Evolutionary conservation across 2,113 vertebrate species (phyloP).

Genomic region (Callaeas wilsoni): DNA sequence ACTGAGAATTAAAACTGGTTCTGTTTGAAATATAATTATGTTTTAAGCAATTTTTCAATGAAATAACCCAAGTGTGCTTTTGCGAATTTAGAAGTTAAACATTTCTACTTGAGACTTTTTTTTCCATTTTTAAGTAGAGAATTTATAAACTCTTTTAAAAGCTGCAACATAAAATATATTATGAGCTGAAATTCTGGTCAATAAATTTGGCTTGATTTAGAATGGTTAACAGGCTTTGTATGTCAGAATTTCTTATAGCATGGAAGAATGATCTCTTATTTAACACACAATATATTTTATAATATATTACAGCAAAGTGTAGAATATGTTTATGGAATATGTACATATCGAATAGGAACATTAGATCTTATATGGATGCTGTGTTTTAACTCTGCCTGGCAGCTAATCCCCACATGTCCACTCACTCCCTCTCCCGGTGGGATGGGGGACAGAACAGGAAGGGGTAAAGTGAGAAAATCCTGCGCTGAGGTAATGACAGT

Average conservation of each 20-base stretch:
- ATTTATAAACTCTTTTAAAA: neutral
- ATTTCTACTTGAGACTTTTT: neutral
- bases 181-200: neutral
- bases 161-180: neutral
- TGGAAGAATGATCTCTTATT: neutral
- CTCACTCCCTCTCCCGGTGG: neutral
- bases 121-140: neutral
- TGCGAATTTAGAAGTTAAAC: neutral
- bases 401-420: neutral
- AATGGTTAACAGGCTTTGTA: neutral
- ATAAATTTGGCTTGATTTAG: neutral
- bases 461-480: neutral
- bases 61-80: neutral
- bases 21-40: neutral
- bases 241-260: neutral
- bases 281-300: neutral
- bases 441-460: neutral
- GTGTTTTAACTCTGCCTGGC: neutral
- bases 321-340: neutral
- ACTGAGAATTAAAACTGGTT: neutral
- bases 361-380: neutral
- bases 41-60: neutral
- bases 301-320: neutral
- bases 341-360: neutral
- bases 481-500: neutral